These are phyloP conservation scores for Acrobasis suavella DNA, from an alignment of 2,888 invertebrate species.

Conservation along the genomic window DNA sequence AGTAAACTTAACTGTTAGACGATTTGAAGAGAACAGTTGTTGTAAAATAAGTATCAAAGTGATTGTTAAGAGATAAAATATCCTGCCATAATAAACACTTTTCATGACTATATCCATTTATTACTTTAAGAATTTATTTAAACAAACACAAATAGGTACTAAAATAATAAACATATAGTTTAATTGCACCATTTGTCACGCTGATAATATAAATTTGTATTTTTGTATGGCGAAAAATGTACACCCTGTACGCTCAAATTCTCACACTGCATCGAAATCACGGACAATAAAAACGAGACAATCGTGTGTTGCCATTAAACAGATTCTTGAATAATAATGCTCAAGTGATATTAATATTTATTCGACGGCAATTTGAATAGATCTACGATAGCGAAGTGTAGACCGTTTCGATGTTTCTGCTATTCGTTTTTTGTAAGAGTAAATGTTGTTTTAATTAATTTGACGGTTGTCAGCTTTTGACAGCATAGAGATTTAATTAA, in stretches of 20 bases:
- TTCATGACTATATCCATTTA: too few relatives aligned
- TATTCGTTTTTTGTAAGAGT: slow-evolving; percentile 47
- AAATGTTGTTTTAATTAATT: too few relatives aligned
- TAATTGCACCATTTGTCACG: background rate
- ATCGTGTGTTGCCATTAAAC: slow-evolving; percentile 68
- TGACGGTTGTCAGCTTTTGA: too few relatives aligned
- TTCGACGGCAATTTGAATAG: slow-evolving; percentile 71
- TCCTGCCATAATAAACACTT: too few relatives aligned
- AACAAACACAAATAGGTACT: too few relatives aligned
- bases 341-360: slow-evolving; percentile 75
- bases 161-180: background rate
- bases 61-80: too few relatives aligned
- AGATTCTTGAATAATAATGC: slow-evolving; percentile 75
- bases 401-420: slow-evolving; percentile 45
- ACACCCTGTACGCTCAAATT: slow-evolving; percentile 59
- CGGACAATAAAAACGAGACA: slow-evolving; percentile 68
- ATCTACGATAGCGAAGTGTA: slow-evolving; percentile 61
- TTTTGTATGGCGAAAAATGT: slow-evolving; percentile 24
- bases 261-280: slow-evolving; percentile 62
- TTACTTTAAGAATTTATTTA: too few relatives aligned
- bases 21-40: too few relatives aligned
- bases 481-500: too few relatives aligned
- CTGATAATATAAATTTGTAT: background rate
- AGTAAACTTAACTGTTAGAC: too few relatives aligned
- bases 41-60: too few relatives aligned